Evolutionary conservation across 2,113 vertebrate species (phyloP), one percentile per base, ranked within the genome.

Genomic region (Hucho hucho): DNA sequence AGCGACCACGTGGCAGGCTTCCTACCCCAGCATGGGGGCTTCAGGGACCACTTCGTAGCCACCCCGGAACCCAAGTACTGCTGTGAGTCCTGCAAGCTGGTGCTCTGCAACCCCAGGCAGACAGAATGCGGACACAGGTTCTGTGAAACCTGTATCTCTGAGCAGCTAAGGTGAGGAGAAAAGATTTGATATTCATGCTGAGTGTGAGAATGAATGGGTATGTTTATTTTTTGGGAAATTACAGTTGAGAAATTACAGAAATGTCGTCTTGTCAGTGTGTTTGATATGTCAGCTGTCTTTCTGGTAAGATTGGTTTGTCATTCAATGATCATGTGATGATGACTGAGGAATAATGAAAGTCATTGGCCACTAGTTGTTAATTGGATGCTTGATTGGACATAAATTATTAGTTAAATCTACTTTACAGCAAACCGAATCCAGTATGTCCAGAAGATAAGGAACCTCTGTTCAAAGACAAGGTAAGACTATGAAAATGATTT

Each of bases 111-210:
- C 83, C 97, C 97, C 0, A 93, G 94, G 59, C 98, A 99, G 90
- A 99, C 98, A 0, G 97, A 97, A 88, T 99, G 98, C 65, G 98
- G 98, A 6, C 98, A 99, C 83, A 94, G 98, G 49, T 99, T 97
- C 90, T 99, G 98, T 49, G 95, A 96, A 84, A 96, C 91, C 89
- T 99, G 98, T 92, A 97, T 98, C 89, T 67, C 14, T 4, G 86
- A 89, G 16, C 85, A 93, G 80, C 92, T 94, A 86, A 91, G 91
- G 93, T 94, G 47, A 76, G 81, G 22, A 3, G 28, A 2, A 6
- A 2, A 56, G 64, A 22, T 13, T 24, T 9, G 2, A 58, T 9
- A 22, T 43, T 20, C 9, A 69, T 25, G 16, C 49, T 53, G 49
- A 53, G 14, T 53, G 49, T 4, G 49, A 18, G 49, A 53, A 53